Percentiles rank a stretch among this genome's conserved stretches.
Conservation (phyloP, 2,113 vertebrate species). For the Microcebus ravelobensis region DNA sequence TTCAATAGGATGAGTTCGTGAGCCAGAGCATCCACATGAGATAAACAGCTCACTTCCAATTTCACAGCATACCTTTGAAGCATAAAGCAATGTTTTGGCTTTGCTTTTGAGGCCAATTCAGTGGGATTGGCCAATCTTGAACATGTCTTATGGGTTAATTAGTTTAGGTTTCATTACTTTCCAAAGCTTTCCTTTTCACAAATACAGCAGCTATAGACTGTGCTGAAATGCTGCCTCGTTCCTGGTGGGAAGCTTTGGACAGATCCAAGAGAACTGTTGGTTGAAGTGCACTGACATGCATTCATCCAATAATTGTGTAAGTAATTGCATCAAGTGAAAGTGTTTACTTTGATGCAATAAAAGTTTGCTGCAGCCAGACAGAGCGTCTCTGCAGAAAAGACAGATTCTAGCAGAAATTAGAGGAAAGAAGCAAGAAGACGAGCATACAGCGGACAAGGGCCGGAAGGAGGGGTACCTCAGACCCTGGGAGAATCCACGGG, state of each 20-base stretch:
- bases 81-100: background rate
- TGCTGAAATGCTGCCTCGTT: background rate
- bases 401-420: too few species aligned
- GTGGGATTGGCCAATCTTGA: background rate
- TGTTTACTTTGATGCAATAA: background rate
- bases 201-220: background rate
- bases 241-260: background rate
- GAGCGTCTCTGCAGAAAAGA: too few species aligned
- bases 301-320: background rate
- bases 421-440: too few species aligned
- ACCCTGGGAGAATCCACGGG: too few species aligned
- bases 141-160: background rate
- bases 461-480: too few species aligned
- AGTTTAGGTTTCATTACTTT: background rate
- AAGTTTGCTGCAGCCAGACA: too few species aligned
- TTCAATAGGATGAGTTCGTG: background rate
- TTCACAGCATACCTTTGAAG: background rate
- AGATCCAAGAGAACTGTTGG: background rate
- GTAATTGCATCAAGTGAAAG: conserved; percentile 11
- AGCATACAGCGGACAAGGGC: too few species aligned
- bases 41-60: background rate
- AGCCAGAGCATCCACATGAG: background rate
- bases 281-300: background rate
- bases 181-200: background rate
- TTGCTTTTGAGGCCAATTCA: background rate